Base-by-base conservation (phyloP, 1,140 invertebrate genomes). In the Microplitis demolitor region DNA sequence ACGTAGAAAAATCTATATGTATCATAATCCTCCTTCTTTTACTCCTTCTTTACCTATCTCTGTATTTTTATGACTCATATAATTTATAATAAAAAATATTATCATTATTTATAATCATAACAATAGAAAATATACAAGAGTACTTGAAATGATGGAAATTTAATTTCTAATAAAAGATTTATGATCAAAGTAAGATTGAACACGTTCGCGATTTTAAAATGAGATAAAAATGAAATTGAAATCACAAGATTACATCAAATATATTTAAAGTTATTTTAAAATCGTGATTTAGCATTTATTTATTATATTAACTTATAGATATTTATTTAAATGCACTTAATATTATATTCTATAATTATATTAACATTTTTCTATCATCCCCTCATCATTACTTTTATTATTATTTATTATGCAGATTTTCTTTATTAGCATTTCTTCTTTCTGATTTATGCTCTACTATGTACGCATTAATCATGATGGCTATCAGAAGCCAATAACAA, bases 121-220 rank as follows among this genome's bases (percentile, higher is more conserved):
- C 1, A 24, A 24, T 2, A 24, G 24, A 24, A 24, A 24, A 24
- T 24, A 24, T 24, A 24, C 24, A 24, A 24, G 24, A 24, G 24
- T 24, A 24, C 24, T 24, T 24, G 24, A 24, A 60, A 60, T 34
- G 9, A 34, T 45, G 35, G 69, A 66, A 66, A 71, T 71, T 71
- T 71, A 62, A 71, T 64, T 64, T 51, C 58, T 66, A 71, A 71
- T 71, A 54, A 39, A 39, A 60, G 31, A 64, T 56, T 58, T 35
- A 58, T 71, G 51, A 71, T 66, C 24, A 14, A 63, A 39, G 64
- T 33, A 51, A 14, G 69, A 64, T 71, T 71, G 50, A 53, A 56
- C 69, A 53, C 50, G 69, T 39, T 31, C 45, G 45, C 62, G 39
- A 70, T 58, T 63, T 63, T 63, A 33, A 62, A 63, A 70, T 70